These are phyloP conservation scores for Scaeva pyrastri DNA, from an alignment of 2,888 invertebrate species.

Conservation along the genomic window DNA sequence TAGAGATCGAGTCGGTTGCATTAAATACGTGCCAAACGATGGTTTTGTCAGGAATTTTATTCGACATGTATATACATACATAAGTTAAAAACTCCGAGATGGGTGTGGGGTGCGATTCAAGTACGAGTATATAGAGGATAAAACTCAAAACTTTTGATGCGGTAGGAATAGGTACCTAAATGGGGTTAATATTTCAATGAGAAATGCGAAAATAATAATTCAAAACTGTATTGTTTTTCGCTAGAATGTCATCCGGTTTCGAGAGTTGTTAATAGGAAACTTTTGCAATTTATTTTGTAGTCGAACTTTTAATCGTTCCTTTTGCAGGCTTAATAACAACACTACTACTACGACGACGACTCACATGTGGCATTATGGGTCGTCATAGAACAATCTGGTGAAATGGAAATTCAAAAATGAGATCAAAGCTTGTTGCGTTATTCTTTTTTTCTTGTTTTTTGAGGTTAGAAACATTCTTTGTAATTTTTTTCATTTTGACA, in stretches of 20 bases:
- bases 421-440: no score
- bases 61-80: background rate
- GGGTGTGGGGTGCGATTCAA: background rate
- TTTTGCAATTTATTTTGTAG: conserved; percentile 3
- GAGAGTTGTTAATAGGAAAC: conserved; percentile 15
- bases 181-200: conserved; percentile 16
- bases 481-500: no score
- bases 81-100: background rate
- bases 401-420: no score
- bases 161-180: background rate
- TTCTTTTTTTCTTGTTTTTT: no score
- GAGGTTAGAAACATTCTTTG: no score
- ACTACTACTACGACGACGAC: no score
- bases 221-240: conserved; percentile 9
- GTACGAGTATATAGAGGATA: background rate
- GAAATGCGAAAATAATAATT: conserved; percentile 15
- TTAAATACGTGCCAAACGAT: conserved; percentile 36
- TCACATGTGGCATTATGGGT: no score
- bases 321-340: background rate
- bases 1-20: conserved; percentile 18
- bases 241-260: background rate
- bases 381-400: conserved; percentile 1
- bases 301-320: background rate
- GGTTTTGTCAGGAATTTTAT: conserved; percentile 23
- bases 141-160: conserved; percentile 12